Percentiles rank a stretch among this genome's conserved stretches.
Conservation (phyloP, 2,113 vertebrate species). For the Miniopterus natalensis region DNA sequence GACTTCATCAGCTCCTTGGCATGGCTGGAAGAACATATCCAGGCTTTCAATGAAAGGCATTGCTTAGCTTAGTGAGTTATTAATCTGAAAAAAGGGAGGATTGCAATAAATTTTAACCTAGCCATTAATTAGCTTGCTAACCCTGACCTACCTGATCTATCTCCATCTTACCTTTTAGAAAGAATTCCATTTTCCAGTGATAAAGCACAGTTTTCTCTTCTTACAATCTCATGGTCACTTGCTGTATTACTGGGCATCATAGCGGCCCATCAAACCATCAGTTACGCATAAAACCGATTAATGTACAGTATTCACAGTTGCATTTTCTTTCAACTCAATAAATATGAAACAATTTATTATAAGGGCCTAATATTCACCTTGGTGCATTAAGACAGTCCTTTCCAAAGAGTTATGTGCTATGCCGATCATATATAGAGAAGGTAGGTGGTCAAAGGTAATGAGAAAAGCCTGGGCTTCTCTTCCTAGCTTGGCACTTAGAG, state of each 20-base stretch:
- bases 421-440: conserved; percentile 73
- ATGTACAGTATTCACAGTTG: conserved; percentile 82
- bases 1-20: background rate
- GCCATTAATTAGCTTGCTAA: conserved; percentile 88
- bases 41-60: conserved; percentile 81
- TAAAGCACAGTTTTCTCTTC: conserved; percentile 87
- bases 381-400: conserved; percentile 82
- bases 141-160: conserved; percentile 88
- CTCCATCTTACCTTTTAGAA: conserved; percentile 88
- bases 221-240: conserved; percentile 86
- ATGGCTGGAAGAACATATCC: conserved; percentile 78
- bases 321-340: conserved; percentile 89
- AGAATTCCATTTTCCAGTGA: conserved; percentile 87
- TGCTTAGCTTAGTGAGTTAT: conserved; percentile 87
- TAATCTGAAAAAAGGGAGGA: conserved; percentile 85
- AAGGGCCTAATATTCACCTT: conserved; percentile 81
- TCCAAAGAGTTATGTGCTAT: conserved; percentile 72
- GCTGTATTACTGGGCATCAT: conserved; percentile 84
- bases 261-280: conserved; percentile 88
- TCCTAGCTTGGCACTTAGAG: background rate
- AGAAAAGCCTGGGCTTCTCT: background rate
- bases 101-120: conserved; percentile 86
- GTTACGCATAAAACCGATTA: conserved; percentile 87
- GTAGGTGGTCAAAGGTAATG: background rate
- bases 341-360: conserved; percentile 88